Conservation (phyloP, 2,888 invertebrate species). For the Apamea epomidion region DNA sequence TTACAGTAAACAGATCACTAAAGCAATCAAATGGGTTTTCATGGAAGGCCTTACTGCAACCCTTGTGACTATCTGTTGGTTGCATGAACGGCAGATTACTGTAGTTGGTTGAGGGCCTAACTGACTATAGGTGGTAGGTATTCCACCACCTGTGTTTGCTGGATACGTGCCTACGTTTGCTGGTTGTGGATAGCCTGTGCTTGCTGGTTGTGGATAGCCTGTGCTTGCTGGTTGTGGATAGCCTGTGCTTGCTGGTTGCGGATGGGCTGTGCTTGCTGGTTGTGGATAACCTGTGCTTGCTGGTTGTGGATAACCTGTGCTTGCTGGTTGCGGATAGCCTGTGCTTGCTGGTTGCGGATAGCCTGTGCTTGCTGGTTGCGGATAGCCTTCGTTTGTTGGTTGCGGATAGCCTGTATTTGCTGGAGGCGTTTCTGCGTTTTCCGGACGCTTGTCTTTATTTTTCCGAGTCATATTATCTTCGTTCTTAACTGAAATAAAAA, state of each 20-base stretch:
- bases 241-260: neutral
- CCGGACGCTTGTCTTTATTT: neutral
- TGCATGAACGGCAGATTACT: slow-evolving; percentile 85
- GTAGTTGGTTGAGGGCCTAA: slow-evolving; percentile 72
- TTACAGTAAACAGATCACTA: slow-evolving; percentile 85
- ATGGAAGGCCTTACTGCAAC: slow-evolving; percentile 81
- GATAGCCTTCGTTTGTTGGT: neutral
- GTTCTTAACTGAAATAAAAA: slow-evolving; percentile 17
- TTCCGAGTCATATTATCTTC: neutral
- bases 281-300: neutral
- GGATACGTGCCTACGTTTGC: neutral
- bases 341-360: neutral
- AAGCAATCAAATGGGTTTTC: slow-evolving; percentile 89
- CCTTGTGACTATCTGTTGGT: slow-evolving; percentile 82
- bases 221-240: neutral
- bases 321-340: neutral
- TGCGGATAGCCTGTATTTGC: neutral
- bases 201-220: neutral
- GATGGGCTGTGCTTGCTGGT: neutral
- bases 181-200: neutral
- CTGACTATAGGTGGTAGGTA: slow-evolving; percentile 6
- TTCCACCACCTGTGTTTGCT: neutral
- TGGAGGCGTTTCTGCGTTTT: neutral
- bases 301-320: neutral
- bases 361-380: neutral